Evolutionary conservation across 2,888 invertebrate genomes (phyloP).

Genomic region (Steinernema hermaphroditum): DNA sequence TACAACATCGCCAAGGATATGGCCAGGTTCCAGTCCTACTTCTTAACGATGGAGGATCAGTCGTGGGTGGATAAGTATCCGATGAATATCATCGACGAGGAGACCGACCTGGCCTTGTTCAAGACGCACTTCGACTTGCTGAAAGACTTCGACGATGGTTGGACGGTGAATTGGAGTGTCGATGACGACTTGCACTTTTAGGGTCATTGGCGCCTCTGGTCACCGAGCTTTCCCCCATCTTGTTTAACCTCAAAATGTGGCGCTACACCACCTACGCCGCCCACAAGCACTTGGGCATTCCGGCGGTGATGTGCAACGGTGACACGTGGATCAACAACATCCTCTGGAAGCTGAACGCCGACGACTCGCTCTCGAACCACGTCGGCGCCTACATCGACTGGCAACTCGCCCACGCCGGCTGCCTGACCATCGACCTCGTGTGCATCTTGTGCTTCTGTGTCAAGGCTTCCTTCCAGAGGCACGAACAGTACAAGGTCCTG

Average conservation of each 20-base stretch:
- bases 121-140: neutral
- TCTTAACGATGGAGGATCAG: no score
- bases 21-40: no score
- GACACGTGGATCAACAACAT: conserved; percentile 20
- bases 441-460: neutral
- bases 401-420: conserved; percentile 10
- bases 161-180: no score
- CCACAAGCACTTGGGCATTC: neutral
- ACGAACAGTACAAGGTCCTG: neutral
- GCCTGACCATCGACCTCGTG: neutral
- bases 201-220: neutral
- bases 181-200: no score
- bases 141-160: neutral
- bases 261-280: neutral
- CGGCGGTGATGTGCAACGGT: neutral
- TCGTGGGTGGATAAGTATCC: neutral
- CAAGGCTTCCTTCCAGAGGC: neutral
- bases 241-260: neutral
- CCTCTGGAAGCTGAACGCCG: conserved; percentile 1
- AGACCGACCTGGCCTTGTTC: neutral
- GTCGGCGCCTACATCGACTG: conserved; percentile 16
- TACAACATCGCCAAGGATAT: no score
- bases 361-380: neutral
- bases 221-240: neutral
- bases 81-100: neutral